Evolutionary conservation across 2,888 invertebrate genomes (phyloP).

Genomic region (Hirtodrosophila alboralis): DNA sequence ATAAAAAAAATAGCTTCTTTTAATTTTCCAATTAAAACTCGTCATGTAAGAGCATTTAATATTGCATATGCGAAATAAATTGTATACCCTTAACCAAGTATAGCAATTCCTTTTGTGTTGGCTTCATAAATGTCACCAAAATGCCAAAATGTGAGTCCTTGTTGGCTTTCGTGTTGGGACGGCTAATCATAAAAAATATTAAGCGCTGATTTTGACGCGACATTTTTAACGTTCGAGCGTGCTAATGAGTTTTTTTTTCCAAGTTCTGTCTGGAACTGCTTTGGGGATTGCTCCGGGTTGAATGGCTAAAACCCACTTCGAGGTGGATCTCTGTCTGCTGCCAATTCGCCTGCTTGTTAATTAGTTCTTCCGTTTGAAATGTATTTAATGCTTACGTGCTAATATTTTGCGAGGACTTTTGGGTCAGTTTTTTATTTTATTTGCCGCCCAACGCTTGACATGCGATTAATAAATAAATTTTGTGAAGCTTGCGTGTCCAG

Average conservation of each 20-base stretch:
- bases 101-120: constrained; percentile 28
- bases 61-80: background rate
- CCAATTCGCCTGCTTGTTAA: constrained; percentile 59
- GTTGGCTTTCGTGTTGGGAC: constrained; percentile 25
- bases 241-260: constrained; percentile 74
- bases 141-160: constrained; percentile 13
- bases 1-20: too few species aligned
- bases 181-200: constrained; percentile 75
- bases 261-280: constrained; percentile 43
- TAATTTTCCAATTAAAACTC: too few species aligned
- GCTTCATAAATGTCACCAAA: constrained; percentile 68
- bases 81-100: background rate
- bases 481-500: constrained; percentile 60
- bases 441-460: constrained; percentile 56
- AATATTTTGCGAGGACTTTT: constrained; percentile 41
- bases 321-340: constrained; percentile 29
- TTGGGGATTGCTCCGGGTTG: constrained; percentile 6
- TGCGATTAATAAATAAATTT: constrained; percentile 80
- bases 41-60: constrained; percentile 6
- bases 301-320: constrained; percentile 9
- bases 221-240: constrained; percentile 78
- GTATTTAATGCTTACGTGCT: constrained; percentile 74
- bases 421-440: constrained; percentile 14
- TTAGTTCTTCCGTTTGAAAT: constrained; percentile 75
- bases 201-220: constrained; percentile 78